Conservation (phyloP, 2,888 invertebrate species). For the Altica lythri region DNA sequence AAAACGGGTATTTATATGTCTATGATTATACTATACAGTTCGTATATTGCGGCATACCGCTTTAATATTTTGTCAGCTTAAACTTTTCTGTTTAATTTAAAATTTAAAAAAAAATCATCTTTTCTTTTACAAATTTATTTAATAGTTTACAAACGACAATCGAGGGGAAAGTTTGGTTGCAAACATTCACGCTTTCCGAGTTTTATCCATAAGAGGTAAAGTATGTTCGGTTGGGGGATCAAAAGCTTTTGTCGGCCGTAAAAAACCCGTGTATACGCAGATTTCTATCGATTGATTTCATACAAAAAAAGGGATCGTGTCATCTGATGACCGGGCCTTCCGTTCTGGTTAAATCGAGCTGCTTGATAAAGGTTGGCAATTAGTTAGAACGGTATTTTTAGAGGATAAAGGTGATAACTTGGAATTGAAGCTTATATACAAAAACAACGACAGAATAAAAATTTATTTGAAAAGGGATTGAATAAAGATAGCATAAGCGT, state of each 20-base stretch:
- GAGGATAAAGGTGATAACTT: conserved; percentile 4
- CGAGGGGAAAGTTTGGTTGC: not conserved
- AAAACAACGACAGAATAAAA: too few species aligned
- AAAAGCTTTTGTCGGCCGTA: conserved; percentile 16
- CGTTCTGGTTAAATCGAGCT: not conserved
- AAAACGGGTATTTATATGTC: too few species aligned
- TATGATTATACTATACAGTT: too few species aligned
- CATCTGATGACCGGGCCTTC: conserved; percentile 1
- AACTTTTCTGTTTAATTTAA: too few species aligned
- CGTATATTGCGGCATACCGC: too few species aligned
- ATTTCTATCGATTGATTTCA: conserved; percentile 19
- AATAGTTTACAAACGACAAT: too few species aligned
- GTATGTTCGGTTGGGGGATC: conserved; percentile 14
- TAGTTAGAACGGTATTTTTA: conserved; percentile 9
- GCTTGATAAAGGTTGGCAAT: conserved; percentile 9
- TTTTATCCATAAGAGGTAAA: conserved; percentile 7
- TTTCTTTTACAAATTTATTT: too few species aligned
- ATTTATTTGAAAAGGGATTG: too few species aligned
- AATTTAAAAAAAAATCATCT: too few species aligned
- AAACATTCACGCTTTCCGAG: not conserved
- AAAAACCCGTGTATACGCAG: conserved; percentile 17
- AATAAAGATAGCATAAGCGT: too few species aligned
- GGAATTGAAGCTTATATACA: not conserved
- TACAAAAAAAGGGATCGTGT: conserved; percentile 10
- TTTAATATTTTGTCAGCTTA: too few species aligned